Conservation (phyloP, 2,888 invertebrate species). For the Drosophila kambysellisi region DNA sequence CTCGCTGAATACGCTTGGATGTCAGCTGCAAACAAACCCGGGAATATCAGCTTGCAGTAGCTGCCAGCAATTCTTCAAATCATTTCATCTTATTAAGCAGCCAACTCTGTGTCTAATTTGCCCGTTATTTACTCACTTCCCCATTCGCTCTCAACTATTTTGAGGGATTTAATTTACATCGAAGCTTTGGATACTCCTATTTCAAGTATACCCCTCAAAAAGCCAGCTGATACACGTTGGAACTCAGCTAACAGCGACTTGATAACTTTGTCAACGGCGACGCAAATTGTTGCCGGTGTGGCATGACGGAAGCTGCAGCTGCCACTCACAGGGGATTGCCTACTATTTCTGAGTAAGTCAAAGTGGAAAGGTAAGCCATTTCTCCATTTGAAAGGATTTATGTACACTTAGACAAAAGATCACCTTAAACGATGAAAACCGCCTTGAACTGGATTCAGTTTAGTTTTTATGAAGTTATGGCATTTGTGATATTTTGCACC, state of each 20-base stretch:
- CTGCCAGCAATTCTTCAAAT: conserved; percentile 38
- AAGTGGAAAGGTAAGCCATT: neutral
- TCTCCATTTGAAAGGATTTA: neutral
- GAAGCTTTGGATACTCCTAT: neutral
- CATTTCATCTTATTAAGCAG: conserved; percentile 15
- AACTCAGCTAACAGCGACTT: neutral
- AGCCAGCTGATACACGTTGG: neutral
- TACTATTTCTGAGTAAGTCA: conserved; percentile 2
- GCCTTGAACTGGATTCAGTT: neutral
- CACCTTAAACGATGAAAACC: neutral
- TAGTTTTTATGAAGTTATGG: neutral
- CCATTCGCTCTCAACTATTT: conserved; percentile 7
- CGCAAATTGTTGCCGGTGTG: conserved; percentile 4
- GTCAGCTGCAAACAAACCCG: conserved; percentile 60
- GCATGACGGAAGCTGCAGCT: conserved; percentile 9
- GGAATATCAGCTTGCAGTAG: conserved; percentile 1
- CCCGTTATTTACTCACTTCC: conserved; percentile 52
- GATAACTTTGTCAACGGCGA: conserved; percentile 38
- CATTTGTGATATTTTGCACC: neutral
- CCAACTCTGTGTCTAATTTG: conserved; percentile 49
- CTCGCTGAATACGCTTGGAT: conserved; percentile 56
- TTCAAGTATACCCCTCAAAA: neutral
- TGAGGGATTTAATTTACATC: conserved; percentile 24
- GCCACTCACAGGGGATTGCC: conserved; percentile 9
- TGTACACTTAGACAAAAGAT: neutral